Conservation (phyloP, 2,113 vertebrate species). For the Sorex araneus region DNA sequence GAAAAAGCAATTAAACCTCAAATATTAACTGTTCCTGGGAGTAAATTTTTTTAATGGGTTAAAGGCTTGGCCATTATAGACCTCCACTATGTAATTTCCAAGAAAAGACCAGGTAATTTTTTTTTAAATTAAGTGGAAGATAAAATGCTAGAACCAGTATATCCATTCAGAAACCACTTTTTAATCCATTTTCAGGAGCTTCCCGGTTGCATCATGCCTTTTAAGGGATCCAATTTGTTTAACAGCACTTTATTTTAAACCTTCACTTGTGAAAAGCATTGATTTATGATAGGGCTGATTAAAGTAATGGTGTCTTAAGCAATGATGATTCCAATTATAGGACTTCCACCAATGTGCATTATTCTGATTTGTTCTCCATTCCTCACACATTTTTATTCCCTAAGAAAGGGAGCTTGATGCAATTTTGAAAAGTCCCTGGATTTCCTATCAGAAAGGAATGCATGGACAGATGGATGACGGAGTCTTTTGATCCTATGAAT, state of each 20-base stretch:
- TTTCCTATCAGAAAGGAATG: slow-evolving; percentile 82
- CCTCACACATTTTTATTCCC: slow-evolving; percentile 76
- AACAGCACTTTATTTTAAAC: slow-evolving; percentile 81
- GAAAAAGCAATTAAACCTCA: slow-evolving; percentile 80
- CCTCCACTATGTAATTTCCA: slow-evolving; percentile 81
- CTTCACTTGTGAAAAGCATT: slow-evolving; percentile 75
- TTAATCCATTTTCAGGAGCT: slow-evolving; percentile 77
- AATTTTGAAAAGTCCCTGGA: slow-evolving; percentile 82
- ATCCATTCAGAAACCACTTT: slow-evolving; percentile 81
- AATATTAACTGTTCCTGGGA: slow-evolving; percentile 81
- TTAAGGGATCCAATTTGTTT: slow-evolving; percentile 79
- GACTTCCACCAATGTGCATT: slow-evolving; percentile 74
- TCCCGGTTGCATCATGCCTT: slow-evolving; percentile 78
- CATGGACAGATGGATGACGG: slow-evolving; percentile 73
- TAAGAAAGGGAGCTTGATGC: slow-evolving; percentile 67
- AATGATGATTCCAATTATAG: slow-evolving; percentile 72
- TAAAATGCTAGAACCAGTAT: slow-evolving; percentile 62
- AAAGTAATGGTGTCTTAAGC: slow-evolving; percentile 80
- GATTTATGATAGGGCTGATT: slow-evolving; percentile 81
- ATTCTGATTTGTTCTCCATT: slow-evolving; percentile 75
- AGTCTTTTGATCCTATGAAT: slow-evolving; percentile 69
- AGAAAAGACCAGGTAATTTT: slow-evolving; percentile 76
- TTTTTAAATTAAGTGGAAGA: slow-evolving; percentile 81
- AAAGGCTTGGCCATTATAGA: slow-evolving; percentile 77
- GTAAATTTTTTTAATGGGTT: slow-evolving; percentile 81